These are phyloP conservation scores for Novumbra hubbsi DNA, from an alignment of 2,797 vertebrate genomes.

Conservation along the genomic window DNA sequence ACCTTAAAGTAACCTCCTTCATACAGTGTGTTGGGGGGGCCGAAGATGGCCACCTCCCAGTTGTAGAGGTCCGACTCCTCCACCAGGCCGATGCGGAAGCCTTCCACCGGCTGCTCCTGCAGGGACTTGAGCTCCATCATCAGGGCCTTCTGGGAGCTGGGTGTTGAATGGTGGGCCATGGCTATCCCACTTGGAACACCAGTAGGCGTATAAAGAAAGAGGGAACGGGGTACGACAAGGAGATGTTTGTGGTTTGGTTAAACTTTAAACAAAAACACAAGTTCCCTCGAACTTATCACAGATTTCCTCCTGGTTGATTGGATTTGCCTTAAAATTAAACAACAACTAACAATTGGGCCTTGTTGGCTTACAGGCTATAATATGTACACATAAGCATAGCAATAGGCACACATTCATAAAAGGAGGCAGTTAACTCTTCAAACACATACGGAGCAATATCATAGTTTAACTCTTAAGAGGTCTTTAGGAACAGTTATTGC, in stretches of 20 bases:
- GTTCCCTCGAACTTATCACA: too few relatives aligned
- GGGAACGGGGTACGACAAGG: neutral
- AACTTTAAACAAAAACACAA: too few relatives aligned
- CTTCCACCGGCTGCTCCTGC: slow-evolving; percentile 95
- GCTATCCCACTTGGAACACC: slow-evolving; percentile 55
- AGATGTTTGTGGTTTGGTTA: neutral
- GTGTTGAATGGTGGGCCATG: slow-evolving; percentile 96
- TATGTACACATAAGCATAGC: neutral
- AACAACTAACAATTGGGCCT: neutral
- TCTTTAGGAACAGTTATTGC: neutral
- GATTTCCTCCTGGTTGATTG: neutral
- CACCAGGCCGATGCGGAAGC: slow-evolving; percentile 92
- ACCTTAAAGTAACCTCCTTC: slow-evolving; percentile 97
- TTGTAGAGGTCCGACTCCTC: slow-evolving; percentile 95
- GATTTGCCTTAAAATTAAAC: neutral
- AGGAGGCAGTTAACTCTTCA: neutral
- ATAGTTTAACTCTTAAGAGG: neutral
- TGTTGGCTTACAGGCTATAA: neutral
- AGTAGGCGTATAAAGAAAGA: slow-evolving; percentile 14
- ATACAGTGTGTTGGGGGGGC: slow-evolving; percentile 92
- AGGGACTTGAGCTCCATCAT: slow-evolving; percentile 95
- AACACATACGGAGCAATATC: neutral
- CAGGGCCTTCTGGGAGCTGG: slow-evolving; percentile 93
- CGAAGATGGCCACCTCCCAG: slow-evolving; percentile 96
- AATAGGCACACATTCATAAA: neutral